Evolutionary conservation across 2,888 invertebrate species (phyloP).

Genomic region (Schrankia costaestrigalis): DNA sequence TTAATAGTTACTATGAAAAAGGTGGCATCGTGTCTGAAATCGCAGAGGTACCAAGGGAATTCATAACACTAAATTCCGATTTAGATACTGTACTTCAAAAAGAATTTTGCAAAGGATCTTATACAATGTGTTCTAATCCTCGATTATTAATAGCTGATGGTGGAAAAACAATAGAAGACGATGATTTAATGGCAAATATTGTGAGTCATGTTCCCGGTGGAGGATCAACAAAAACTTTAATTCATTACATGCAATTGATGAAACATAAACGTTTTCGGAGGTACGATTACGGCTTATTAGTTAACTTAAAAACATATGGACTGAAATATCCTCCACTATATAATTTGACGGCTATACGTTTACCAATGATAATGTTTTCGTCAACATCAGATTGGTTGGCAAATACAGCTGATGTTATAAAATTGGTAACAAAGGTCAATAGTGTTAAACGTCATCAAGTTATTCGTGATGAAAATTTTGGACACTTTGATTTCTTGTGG

Average conservation of each 20-base stretch:
- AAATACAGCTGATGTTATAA: slow-evolving; percentile 31
- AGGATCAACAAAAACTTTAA: slow-evolving; percentile 43
- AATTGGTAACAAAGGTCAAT: slow-evolving; percentile 29
- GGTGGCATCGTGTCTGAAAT: too few relatives aligned
- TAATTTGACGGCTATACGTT: slow-evolving; percentile 29
- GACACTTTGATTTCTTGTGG: slow-evolving; percentile 50
- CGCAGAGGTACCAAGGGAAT: too few relatives aligned
- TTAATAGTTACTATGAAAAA: too few relatives aligned
- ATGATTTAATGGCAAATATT: slow-evolving; percentile 20
- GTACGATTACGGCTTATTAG: slow-evolving; percentile 35
- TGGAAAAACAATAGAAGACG: slow-evolving; percentile 23
- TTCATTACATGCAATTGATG: slow-evolving; percentile 49
- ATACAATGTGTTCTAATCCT: slow-evolving; percentile 36
- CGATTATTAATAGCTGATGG: slow-evolving; percentile 40
- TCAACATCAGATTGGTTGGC: slow-evolving; percentile 47
- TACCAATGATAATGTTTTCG: slow-evolving; percentile 40
- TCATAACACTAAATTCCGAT: too few relatives aligned
- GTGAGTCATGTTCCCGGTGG: slow-evolving; percentile 31
- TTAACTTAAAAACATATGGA: slow-evolving; percentile 32
- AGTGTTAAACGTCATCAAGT: slow-evolving; percentile 34
- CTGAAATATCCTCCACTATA: slow-evolving; percentile 30
- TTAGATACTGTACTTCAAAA: too few relatives aligned
- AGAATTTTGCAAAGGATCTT: slow-evolving; percentile 36
- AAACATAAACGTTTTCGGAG: slow-evolving; percentile 41
- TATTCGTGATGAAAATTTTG: slow-evolving; percentile 33